Percentiles rank a stretch among this genome's conserved stretches.
Conservation (phyloP, 2,113 vertebrate species). For the Grus americana region DNA sequence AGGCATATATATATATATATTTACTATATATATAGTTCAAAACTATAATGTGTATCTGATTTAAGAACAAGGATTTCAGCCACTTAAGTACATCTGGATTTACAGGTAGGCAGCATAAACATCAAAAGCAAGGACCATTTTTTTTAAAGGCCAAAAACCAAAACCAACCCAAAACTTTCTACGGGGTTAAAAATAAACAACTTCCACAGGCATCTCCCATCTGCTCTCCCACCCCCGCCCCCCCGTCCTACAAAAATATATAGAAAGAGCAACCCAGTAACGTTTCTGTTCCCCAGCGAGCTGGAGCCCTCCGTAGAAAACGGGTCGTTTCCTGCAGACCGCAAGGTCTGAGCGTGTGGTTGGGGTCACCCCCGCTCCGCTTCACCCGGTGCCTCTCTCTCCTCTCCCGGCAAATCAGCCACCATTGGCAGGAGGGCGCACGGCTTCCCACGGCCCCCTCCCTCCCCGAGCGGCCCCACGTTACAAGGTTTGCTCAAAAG, state of each 20-base stretch:
- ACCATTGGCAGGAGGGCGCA: accelerated
- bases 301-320: background rate
- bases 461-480: accelerated
- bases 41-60: conserved; percentile 78
- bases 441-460: accelerated
- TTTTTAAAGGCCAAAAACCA: conserved; percentile 60
- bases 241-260: conserved; percentile 62
- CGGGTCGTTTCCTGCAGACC: background rate
- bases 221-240: background rate
- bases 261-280: conserved; percentile 38
- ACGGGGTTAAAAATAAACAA: conserved; percentile 32
- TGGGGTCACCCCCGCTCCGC: background rate
- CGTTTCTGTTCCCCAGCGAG: background rate
- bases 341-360: background rate
- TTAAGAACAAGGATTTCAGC: conserved; percentile 68
- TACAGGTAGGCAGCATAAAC: conserved; percentile 61
- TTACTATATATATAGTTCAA: conserved; percentile 76
- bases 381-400: background rate
- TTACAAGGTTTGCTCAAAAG: background rate
- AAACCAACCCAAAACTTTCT: background rate
- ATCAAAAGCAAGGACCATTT: conserved; percentile 60
- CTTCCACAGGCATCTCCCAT: background rate
- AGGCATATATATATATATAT: conserved; percentile 71
- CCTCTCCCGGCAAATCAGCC: background rate
- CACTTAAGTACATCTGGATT: conserved; percentile 66